Evolutionary conservation across 2,113 vertebrate species (phyloP), one percentile per base, ranked within the genome.

Genomic region (Barnardius zonarius): DNA sequence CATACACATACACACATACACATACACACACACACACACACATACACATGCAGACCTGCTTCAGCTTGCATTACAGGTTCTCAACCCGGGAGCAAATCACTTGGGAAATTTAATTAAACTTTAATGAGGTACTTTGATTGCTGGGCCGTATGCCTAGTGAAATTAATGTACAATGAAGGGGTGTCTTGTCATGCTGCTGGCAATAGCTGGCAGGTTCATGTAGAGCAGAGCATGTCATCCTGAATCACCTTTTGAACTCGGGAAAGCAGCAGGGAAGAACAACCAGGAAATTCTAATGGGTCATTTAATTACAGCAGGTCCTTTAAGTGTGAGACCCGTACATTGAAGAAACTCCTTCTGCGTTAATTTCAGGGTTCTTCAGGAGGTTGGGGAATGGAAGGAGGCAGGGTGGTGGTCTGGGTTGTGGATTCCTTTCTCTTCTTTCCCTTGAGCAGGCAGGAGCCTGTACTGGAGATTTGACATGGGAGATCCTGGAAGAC

Each of bases 21-120:
- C 22, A 61, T 30, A 66, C 7, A 0, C 17, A 81, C 30, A 70
- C 14, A 39, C 22, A 74, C 12, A 68, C 30, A 75, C 33, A 63
- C 31, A 79, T 9, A 59, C 11, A 54, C 9, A 76, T 0, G 24
- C 0, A 80, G 63, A 70, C 92, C 72, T 94, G 94, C 86, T 90
- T 49, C 63, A 3, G 67, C 96, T 96, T 96, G 96, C 70, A 48
- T 33, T 84, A 44, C 94, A 90, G 66, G 94, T 95, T 95, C 90
- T 94, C 78, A 59, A 70, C 95, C 96, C 19, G 3, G 92, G 83
- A 97, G 94, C 91, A 86, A 91, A 96, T 85, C 82, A 69, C 91
- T 97, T 96, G 83, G 91, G 95, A 96, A 94, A 92, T 95, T 86
- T 90, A 95, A 96, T 97, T 96, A 97, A 97, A 97, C 67, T 94